Evolutionary conservation across 2,797 vertebrate genomes (phyloP).

Genomic region (Chrysocyon brachyurus): DNA sequence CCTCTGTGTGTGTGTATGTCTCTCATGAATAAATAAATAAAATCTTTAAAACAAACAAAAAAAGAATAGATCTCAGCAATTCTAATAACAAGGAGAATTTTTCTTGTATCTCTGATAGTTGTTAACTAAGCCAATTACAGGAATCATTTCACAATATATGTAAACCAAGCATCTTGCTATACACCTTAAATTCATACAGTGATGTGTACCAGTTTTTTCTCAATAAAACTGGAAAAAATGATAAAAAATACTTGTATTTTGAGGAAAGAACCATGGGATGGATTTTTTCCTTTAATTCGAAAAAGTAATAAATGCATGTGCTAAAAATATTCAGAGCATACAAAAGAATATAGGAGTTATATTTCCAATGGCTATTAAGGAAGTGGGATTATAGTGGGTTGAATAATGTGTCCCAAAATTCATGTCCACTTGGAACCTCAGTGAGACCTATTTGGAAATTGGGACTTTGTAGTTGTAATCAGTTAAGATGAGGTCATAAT

Average conservation of each 20-base stretch:
- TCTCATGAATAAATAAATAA: too few relatives aligned
- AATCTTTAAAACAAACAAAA: too few relatives aligned
- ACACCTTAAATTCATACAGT: neutral
- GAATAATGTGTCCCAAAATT: neutral
- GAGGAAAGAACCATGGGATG: neutral
- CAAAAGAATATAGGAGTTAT: neutral
- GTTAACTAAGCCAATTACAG: neutral
- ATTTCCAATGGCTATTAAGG: neutral
- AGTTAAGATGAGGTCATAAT: neutral
- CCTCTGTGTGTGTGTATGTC: too few relatives aligned
- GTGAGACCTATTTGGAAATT: neutral
- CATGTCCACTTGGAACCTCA: neutral
- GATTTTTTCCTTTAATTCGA: slow-evolving; percentile 5
- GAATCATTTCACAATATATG: neutral
- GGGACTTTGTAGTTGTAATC: neutral
- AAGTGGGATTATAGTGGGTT: neutral
- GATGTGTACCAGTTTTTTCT: neutral
- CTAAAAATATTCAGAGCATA: neutral
- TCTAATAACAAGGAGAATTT: neutral
- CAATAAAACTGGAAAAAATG: neutral
- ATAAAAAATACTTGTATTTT: neutral
- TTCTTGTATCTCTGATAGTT: neutral
- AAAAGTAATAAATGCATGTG: neutral
- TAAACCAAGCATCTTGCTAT: neutral
- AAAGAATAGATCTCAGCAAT: neutral